Evolutionary conservation across 2,888 invertebrate species (phyloP).

Genomic region (Girardia tigrina): DNA sequence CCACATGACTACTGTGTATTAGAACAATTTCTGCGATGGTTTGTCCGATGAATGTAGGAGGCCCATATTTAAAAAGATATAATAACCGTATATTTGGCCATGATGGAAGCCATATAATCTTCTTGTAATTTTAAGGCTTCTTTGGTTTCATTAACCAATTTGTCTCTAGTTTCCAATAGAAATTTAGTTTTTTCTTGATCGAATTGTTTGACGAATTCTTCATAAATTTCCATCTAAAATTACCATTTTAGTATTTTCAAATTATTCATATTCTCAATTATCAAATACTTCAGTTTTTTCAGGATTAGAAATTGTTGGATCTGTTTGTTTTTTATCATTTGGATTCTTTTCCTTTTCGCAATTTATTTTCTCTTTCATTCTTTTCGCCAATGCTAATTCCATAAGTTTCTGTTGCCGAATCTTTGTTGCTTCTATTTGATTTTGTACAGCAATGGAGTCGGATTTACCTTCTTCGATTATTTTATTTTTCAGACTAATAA

Average conservation of each 20-base stretch:
- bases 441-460: background rate
- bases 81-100: conserved; percentile 5
- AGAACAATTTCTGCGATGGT: no score
- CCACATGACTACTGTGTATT: no score
- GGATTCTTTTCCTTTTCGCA: background rate
- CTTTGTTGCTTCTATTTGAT: background rate
- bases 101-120: background rate
- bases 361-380: background rate
- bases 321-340: no score
- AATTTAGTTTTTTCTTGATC: background rate
- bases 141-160: background rate
- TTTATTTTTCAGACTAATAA: background rate
- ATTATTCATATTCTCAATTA: background rate
- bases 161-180: background rate
- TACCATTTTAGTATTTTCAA: background rate
- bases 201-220: background rate
- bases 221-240: background rate
- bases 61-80: no score
- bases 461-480: background rate
- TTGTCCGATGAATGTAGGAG: no score
- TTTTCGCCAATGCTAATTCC: background rate
- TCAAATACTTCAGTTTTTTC: background rate
- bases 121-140: background rate
- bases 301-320: no score
- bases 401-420: background rate